Percentiles rank a stretch among this genome's conserved stretches.
These are phyloP conservation scores for Setipinna tenuifilis DNA, from an alignment of 2,797 vertebrate genomes.

Conservation along the genomic window DNA sequence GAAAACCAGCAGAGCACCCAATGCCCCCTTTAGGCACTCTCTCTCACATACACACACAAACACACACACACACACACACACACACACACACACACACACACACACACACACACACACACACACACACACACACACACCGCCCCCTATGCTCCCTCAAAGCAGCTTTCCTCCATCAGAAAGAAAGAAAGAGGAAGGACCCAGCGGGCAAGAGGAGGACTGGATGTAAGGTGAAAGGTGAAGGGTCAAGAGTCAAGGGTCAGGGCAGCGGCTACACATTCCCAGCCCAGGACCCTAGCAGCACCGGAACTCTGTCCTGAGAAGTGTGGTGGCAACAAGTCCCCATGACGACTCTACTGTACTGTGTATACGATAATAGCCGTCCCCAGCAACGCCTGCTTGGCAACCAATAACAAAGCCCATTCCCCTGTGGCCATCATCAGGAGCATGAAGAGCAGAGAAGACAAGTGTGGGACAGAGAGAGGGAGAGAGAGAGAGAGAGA, in stretches of 20 bases:
- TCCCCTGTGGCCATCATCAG: conserved; percentile 45
- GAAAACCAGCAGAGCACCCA: no score
- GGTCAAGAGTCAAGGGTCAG: conserved; percentile 1
- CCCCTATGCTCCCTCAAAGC: background rate
- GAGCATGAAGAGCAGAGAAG: conserved; percentile 47
- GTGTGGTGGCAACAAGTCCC: conserved; percentile 5
- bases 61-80: conserved; percentile 1
- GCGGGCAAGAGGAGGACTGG: background rate
- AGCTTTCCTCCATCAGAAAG: no score
- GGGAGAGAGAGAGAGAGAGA: conserved; percentile 41
- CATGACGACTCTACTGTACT: conserved; percentile 13
- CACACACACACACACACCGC: background rate
- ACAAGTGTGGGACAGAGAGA: conserved; percentile 40
- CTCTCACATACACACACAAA: background rate
- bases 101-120: background rate
- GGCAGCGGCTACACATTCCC: background rate
- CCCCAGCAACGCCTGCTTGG: conserved; percentile 3
- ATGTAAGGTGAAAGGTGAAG: background rate
- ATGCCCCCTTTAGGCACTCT: no score
- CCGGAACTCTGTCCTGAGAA: background rate
- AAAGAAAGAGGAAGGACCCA: background rate
- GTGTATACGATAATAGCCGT: conserved; percentile 13
- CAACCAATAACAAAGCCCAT: conserved; percentile 16
- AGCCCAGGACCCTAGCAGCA: background rate
- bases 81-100: background rate